Evolutionary conservation across 2,797 vertebrate genomes (phyloP).

Genomic region (Danio aesculapii): DNA sequence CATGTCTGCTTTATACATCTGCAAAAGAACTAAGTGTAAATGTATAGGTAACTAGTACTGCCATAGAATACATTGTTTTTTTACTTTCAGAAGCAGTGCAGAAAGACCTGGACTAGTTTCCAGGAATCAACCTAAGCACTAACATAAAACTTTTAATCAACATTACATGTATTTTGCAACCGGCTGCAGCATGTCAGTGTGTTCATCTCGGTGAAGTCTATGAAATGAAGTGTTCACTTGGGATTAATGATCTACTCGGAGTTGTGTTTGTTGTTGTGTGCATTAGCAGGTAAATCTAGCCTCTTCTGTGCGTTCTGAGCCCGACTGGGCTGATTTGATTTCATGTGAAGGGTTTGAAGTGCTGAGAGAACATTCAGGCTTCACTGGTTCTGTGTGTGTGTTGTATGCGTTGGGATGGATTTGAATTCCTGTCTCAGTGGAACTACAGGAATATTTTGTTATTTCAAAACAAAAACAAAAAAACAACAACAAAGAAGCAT

Average conservation of each 20-base stretch:
- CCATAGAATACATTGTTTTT: not conserved
- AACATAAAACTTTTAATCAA: not conserved
- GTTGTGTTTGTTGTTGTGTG: conserved; percentile 6
- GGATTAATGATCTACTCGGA: conserved; percentile 27
- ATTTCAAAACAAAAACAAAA: not conserved
- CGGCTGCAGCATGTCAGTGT: not conserved
- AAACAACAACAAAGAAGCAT: not conserved
- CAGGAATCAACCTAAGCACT: not conserved
- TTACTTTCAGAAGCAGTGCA: not conserved
- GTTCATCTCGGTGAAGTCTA: conserved; percentile 13
- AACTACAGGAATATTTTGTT: not conserved
- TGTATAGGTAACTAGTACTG: too few relatives aligned
- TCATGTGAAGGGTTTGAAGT: conserved; percentile 26
- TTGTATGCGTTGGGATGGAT: not conserved
- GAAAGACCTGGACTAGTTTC: not conserved
- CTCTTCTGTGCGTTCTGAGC: conserved; percentile 10
- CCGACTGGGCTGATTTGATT: conserved; percentile 6
- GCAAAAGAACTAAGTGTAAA: too few relatives aligned
- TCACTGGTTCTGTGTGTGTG: not conserved
- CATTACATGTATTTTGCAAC: not conserved
- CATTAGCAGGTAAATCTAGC: conserved; percentile 32
- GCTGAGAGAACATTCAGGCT: not conserved
- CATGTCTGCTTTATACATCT: too few relatives aligned
- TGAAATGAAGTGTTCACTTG: conserved; percentile 17
- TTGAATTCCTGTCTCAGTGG: not conserved